These are phyloP conservation scores for Phylloscopus trochiloides DNA, from an alignment of 2,113 vertebrate genomes.

Conservation along the genomic window DNA sequence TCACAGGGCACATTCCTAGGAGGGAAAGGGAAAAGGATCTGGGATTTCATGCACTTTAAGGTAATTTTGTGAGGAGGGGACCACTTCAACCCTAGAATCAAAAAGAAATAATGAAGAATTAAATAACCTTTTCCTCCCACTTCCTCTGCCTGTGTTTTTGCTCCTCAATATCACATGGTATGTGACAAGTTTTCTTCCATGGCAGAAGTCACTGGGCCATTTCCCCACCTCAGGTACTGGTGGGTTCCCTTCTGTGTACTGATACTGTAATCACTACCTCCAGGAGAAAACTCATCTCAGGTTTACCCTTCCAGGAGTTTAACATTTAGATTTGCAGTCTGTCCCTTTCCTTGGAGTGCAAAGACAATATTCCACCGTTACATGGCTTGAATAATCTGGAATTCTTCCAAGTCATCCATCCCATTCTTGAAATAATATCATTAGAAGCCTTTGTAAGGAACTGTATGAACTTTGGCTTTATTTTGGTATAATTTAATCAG, in stretches of 20 bases:
- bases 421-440: background rate
- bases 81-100: background rate
- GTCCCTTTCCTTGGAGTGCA: background rate
- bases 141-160: background rate
- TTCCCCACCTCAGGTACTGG: background rate
- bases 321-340: background rate
- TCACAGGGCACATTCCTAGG: background rate
- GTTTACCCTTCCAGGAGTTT: background rate
- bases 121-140: background rate
- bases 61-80: background rate
- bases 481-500: constrained; percentile 4
- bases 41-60: background rate
- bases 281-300: background rate
- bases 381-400: background rate
- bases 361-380: background rate
- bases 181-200: background rate
- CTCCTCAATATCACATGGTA: background rate
- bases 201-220: background rate
- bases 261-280: background rate
- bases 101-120: background rate
- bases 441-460: constrained; percentile 4
- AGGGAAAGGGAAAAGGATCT: background rate
- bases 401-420: background rate
- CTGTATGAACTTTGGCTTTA: background rate
- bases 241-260: background rate